Base-by-base conservation (phyloP, 2,888 invertebrate species). In the Minunthozetes semirufus region DNA sequence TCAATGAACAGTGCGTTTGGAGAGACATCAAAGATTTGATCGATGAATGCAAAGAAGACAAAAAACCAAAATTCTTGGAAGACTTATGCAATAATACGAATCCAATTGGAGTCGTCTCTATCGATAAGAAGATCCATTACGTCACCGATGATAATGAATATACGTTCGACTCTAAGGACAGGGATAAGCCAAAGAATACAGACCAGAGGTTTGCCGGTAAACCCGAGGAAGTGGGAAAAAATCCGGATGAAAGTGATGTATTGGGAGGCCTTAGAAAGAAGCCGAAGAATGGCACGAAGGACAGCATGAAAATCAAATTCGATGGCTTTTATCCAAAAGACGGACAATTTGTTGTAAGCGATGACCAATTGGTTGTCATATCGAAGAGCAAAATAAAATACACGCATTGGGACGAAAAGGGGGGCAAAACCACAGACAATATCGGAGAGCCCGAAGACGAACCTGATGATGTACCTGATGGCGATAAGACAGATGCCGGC, bases 1-100 rank as follows among this genome's bases (percentile, higher is more conserved):
- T n/a, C n/a, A n/a, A n/a, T n/a, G n/a, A n/a, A n/a, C 27, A 70
- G 70, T 70, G 70, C 27, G 27, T 48, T 48, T 70, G 70, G 70
- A 70, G 70, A 48, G 70, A 70, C 6, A 70, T 17, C 6, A 25
- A 5, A 25, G 70, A 70, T 27, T 22, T 70, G 17, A 22, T 70
- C 0, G 27, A 22, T 66, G 33, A 33, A 5, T 11, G 25, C 5
- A 13, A 22, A 11, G 1, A 11, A 0, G 38, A 70, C 3, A 66
- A 66, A 6, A 46, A 8, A 4, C 22, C 70, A 5, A 48, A 27
- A 22, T 38, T 38, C 19, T 25, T 19, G 46, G 19, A 1, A 0
- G 70, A 70, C 4, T 17, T 70, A 27, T 70, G 70, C 25, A 25
- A 8, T 19, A 70, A 70, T 22, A 25, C 70, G 3, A 48, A 25